A percentile compares a stretch with the other conserved stretches of the same genome.
phyloP scores from a whole-genome alignment of 2,113 vertebrate genomes.

The Coptodon rendalli region DNA sequence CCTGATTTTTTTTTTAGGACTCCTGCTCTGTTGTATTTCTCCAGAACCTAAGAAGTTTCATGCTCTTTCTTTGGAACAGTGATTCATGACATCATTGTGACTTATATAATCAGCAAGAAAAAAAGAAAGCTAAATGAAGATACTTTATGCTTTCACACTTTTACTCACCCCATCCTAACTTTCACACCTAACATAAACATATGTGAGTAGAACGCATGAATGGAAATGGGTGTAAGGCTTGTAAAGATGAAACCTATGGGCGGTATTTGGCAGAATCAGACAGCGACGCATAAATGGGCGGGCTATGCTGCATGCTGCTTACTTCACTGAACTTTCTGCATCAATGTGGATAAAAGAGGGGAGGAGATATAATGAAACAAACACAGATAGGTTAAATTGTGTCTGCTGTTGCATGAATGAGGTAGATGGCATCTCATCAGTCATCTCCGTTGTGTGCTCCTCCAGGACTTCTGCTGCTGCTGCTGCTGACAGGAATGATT shows the following conservation, averaged over 20 bases:
- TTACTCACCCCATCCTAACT: neutral
- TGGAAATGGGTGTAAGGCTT: neutral
- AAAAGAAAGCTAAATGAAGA: neutral
- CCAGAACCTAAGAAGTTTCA: neutral
- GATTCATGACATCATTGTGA: neutral
- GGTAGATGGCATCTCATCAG: neutral
- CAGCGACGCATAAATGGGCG: accelerated
- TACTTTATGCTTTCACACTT: accelerated
- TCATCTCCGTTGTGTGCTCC: neutral
- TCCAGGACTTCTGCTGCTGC: slow-evolving; percentile 49
- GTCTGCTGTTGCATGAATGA: neutral
- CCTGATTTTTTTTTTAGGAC: neutral
- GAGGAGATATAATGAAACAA: neutral
- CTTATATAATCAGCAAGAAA: neutral
- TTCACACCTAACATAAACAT: neutral
- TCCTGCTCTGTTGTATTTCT: neutral
- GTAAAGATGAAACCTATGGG: neutral
- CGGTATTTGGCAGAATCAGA: neutral
- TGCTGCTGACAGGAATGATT: slow-evolving; percentile 53
- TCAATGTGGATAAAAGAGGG: neutral
- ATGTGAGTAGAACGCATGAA: accelerated
- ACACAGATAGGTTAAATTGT: neutral
- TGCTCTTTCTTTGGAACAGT: neutral
- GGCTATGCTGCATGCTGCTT: neutral
- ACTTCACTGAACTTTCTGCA: neutral